These are phyloP conservation scores for Lasioglossum oenotherae DNA, from an alignment of 2,888 invertebrate genomes.

Conservation along the genomic window DNA sequence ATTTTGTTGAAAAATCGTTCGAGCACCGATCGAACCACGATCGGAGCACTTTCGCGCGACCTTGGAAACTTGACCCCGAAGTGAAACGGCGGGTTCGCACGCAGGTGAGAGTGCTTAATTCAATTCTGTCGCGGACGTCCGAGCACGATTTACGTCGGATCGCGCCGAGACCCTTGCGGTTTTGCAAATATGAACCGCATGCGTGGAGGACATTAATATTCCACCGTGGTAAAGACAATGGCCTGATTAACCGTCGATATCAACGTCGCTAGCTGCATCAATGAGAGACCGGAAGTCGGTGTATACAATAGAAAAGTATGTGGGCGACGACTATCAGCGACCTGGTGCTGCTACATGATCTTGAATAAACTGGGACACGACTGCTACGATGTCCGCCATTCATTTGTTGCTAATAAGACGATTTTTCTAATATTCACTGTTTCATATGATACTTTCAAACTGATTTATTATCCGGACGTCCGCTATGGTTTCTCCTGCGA, in stretches of 20 bases:
- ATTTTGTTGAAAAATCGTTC: background rate
- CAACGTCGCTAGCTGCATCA: conserved; percentile 28
- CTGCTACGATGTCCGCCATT: background rate
- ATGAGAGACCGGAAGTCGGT: conserved; percentile 37
- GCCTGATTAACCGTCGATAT: conserved; percentile 68
- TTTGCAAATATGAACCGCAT: conserved; percentile 30
- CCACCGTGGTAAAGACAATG: conserved; percentile 68
- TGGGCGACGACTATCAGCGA: conserved; percentile 17
- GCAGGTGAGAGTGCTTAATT: conserved; percentile 49
- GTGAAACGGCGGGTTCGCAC: conserved; percentile 46
- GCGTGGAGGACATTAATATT: conserved; percentile 59
- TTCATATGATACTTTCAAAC: background rate
- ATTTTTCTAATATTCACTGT: background rate
- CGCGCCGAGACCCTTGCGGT: conserved; percentile 19
- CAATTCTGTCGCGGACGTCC: conserved; percentile 21
- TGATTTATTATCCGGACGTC: background rate
- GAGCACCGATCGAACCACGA: background rate
- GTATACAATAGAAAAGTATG: conserved; percentile 25
- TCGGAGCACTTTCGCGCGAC: conserved; percentile 62
- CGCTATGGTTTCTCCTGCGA: background rate
- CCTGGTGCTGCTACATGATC: background rate
- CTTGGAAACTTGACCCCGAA: conserved; percentile 65
- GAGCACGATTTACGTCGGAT: conserved; percentile 26
- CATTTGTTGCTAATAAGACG: background rate
- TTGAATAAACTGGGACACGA: background rate